Conservation (phyloP, 1,140 invertebrate genomes). For the Grapholita molesta region DNA sequence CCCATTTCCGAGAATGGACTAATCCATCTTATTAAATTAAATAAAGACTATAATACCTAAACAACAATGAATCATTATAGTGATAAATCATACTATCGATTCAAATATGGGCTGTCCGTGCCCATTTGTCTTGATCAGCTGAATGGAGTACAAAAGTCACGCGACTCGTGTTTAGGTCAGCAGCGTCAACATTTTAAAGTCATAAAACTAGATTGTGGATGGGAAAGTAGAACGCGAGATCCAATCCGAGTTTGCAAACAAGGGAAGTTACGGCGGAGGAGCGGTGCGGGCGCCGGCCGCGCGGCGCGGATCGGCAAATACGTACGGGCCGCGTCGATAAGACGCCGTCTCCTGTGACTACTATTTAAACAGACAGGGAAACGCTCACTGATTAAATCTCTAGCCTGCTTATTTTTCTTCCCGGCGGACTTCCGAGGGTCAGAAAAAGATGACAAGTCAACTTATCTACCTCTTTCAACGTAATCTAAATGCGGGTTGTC, state of each 20-base stretch:
- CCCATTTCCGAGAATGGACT: conserved; percentile 41
- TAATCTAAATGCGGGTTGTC: conserved; percentile 55
- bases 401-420: conserved; percentile 66
- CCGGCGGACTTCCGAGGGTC: conserved; percentile 41
- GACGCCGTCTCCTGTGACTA: conserved; percentile 65
- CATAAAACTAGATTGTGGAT: conserved; percentile 73
- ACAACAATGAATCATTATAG: background rate
- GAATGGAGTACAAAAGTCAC: conserved; percentile 27
- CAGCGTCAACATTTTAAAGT: conserved; percentile 66
- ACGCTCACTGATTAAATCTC: conserved; percentile 69
- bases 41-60: background rate
- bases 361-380: conserved; percentile 71
- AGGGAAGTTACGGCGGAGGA: conserved; percentile 61
- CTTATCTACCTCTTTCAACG: conserved; percentile 54
- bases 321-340: conserved; percentile 64
- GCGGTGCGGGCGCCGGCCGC: conserved; percentile 41
- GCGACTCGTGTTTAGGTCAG: conserved; percentile 53
- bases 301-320: conserved; percentile 64
- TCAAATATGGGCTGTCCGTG: background rate
- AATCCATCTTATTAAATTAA: conserved; percentile 17
- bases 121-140: conserved; percentile 26
- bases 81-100: conserved; percentile 3
- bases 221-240: conserved; percentile 73
- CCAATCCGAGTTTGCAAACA: conserved; percentile 76
- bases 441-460: conserved; percentile 55